Conservation (phyloP, 2,888 invertebrate genomes). For the Mystacides longicornis region DNA sequence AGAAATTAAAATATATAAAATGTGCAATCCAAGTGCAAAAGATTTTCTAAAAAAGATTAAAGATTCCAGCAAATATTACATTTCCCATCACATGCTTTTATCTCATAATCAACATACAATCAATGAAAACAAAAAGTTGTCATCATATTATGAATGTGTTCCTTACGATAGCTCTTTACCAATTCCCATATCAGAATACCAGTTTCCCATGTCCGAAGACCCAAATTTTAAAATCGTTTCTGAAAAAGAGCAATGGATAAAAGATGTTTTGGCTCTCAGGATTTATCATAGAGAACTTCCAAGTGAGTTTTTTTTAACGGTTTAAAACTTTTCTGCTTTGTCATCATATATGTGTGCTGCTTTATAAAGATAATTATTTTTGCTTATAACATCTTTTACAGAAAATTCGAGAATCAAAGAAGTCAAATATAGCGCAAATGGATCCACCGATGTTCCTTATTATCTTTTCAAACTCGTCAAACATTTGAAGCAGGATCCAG, state of each 20-base stretch:
- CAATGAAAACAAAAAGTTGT: not conserved
- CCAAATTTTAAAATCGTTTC: conserved; percentile 35
- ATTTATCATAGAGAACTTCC: not conserved
- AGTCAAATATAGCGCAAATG: not conserved
- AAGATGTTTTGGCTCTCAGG: conserved; percentile 25
- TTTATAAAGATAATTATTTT: too few relatives aligned
- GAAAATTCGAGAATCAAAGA: conserved; percentile 6
- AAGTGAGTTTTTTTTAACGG: not conserved
- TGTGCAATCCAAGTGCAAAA: conserved; percentile 7
- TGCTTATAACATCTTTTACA: too few relatives aligned
- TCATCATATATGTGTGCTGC: too few relatives aligned
- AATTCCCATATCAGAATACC: conserved; percentile 34
- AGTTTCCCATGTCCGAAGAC: conserved; percentile 32
- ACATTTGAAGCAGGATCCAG: conserved; percentile 38
- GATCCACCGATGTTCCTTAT: conserved; percentile 30
- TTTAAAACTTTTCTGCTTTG: too few relatives aligned
- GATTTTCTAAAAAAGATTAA: conserved; percentile 7
- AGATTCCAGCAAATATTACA: conserved; percentile 2
- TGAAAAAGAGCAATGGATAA: conserved; percentile 35
- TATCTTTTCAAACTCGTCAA: conserved; percentile 37
- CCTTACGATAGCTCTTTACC: conserved; percentile 37
- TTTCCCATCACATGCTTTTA: conserved; percentile 17
- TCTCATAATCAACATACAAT: conserved; percentile 15
- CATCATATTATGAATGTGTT: conserved; percentile 30
- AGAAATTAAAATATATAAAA: not conserved